phyloP scores from a whole-genome alignment of 2,888 invertebrate species.

The Ornithoptera priamus region DNA sequence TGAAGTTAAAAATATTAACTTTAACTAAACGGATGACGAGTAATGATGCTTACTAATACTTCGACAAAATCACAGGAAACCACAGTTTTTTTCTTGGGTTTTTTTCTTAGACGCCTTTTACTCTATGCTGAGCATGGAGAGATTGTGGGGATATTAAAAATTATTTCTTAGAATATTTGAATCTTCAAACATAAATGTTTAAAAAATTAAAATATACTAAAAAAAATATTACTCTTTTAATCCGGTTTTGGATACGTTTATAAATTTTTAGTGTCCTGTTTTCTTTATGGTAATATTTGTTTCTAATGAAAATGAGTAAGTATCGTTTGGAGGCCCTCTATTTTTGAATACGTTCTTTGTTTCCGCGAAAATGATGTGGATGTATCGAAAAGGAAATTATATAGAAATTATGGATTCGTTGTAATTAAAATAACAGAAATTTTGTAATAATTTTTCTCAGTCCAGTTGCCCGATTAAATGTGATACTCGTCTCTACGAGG shows the following conservation, averaged over 20 bases:
- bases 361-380: constrained; percentile 15
- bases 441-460: background rate
- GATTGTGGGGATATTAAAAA: too few relatives aligned
- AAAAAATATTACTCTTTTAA: constrained; percentile 36
- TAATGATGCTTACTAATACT: too few relatives aligned
- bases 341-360: constrained; percentile 22
- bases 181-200: too few relatives aligned
- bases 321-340: constrained; percentile 29
- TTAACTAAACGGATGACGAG: too few relatives aligned
- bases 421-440: background rate
- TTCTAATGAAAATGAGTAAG: constrained; percentile 29
- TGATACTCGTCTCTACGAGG: too few relatives aligned
- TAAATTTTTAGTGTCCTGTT: constrained; percentile 35
- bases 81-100: too few relatives aligned
- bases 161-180: too few relatives aligned
- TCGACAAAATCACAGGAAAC: too few relatives aligned
- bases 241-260: constrained; percentile 33
- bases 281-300: constrained; percentile 35
- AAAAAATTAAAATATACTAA: constrained; percentile 31
- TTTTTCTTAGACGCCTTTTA: too few relatives aligned
- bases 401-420: background rate
- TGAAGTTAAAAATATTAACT: too few relatives aligned
- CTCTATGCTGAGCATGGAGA: too few relatives aligned
- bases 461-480: too few relatives aligned
- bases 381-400: constrained; percentile 1